phyloP scores from a whole-genome alignment of 2,888 invertebrate species.

The Temnothorax unifasciatus region DNA sequence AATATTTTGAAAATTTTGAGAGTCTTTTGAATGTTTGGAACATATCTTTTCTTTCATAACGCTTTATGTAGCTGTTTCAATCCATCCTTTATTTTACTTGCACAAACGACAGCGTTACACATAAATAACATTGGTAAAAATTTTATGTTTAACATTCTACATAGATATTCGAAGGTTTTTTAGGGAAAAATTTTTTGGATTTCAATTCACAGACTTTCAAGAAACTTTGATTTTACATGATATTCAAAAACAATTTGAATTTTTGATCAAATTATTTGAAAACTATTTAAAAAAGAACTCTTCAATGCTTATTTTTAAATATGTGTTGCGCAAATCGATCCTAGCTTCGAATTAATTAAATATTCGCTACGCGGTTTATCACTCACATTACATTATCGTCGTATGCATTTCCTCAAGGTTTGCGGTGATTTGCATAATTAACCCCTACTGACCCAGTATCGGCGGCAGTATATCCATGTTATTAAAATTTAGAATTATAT shows the following conservation, averaged over 20 bases:
- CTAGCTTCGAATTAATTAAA: slow-evolving; percentile 23
- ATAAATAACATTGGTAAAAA: background rate
- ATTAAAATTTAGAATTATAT: slow-evolving; percentile 31
- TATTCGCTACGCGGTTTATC: slow-evolving; percentile 21
- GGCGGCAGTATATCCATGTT: background rate
- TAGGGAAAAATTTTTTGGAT: background rate
- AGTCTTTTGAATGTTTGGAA: background rate
- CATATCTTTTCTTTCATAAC: background rate
- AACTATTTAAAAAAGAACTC: background rate
- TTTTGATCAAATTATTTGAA: background rate
- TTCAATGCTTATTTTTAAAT: background rate
- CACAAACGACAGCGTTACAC: background rate
- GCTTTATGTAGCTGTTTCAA: background rate
- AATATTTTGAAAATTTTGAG: background rate
- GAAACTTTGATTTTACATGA: background rate
- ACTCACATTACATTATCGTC: slow-evolving; percentile 22
- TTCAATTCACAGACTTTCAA: background rate
- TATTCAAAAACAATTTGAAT: background rate
- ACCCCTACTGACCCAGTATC: slow-evolving; percentile 57
- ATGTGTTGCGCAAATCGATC: background rate
- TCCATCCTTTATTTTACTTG: background rate
- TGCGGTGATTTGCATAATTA: slow-evolving; percentile 66
- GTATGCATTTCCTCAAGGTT: slow-evolving; percentile 64
- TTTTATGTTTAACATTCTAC: background rate
- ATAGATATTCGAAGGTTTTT: background rate